Conservation (phyloP, 2,113 vertebrate species). For the Melanocharis versteri region DNA sequence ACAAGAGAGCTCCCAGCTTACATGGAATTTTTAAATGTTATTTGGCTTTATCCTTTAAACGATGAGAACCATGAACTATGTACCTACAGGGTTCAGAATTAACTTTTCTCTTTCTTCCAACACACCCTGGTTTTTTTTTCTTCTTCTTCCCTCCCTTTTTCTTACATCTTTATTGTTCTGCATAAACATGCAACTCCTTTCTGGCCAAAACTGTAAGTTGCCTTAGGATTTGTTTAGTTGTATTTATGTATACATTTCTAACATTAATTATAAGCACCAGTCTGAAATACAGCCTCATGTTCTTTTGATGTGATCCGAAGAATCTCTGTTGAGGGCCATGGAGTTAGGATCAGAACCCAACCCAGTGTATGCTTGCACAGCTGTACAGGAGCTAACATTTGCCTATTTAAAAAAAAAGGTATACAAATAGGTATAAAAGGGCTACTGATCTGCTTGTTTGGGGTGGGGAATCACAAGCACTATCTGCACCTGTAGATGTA, state of each 20-base stretch:
- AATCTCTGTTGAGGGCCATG: background rate
- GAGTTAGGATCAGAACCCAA: background rate
- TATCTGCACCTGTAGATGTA: background rate
- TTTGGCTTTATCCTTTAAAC: slow-evolving; percentile 77
- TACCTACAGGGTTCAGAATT: slow-evolving; percentile 71
- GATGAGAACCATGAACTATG: slow-evolving; percentile 70
- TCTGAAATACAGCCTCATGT: background rate
- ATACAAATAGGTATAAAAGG: background rate
- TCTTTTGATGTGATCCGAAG: slow-evolving; percentile 43
- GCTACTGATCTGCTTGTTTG: background rate
- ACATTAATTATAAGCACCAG: slow-evolving; percentile 22
- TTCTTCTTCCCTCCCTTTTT: background rate
- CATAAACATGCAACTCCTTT: slow-evolving; percentile 47
- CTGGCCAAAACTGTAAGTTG: background rate
- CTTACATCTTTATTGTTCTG: slow-evolving; percentile 60
- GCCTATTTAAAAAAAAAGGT: background rate
- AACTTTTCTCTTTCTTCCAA: slow-evolving; percentile 69
- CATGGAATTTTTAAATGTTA: slow-evolving; percentile 76
- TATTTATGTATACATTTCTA: slow-evolving; percentile 43
- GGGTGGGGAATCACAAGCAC: background rate
- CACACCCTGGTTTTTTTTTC: background rate
- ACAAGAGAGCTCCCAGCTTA: slow-evolving; percentile 75
- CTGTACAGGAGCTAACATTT: background rate
- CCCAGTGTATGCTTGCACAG: background rate
- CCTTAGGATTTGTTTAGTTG: slow-evolving; percentile 21